Percentiles rank a stretch among this genome's conserved stretches.
Conservation (phyloP, 2,888 invertebrate genomes). For the Dryadula phaetusa region DNA sequence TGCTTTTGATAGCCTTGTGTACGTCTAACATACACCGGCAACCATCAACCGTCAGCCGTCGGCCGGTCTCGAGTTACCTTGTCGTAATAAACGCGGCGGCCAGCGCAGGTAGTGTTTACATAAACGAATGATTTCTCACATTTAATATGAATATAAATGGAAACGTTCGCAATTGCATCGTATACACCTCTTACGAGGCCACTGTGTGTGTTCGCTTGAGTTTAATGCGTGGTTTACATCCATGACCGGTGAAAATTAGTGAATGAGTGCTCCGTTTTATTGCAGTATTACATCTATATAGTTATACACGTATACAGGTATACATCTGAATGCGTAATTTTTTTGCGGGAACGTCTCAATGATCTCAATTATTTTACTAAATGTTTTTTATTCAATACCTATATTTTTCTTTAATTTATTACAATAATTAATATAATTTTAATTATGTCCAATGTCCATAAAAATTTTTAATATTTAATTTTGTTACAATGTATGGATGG, state of each 20-base stretch:
- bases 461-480: too few relatives aligned
- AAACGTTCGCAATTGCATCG: too few relatives aligned
- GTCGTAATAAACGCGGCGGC: background rate
- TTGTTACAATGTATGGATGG: too few relatives aligned
- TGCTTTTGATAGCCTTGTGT: conserved; percentile 7
- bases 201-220: background rate
- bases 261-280: conserved; percentile 6
- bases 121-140: background rate
- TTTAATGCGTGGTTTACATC: conserved; percentile 1
- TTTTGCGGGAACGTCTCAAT: background rate
- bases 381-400: too few relatives aligned
- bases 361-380: too few relatives aligned
- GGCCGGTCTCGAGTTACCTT: background rate
- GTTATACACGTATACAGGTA: background rate
- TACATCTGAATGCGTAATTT: background rate
- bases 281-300: conserved; percentile 14
- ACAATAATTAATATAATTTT: too few relatives aligned
- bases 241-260: conserved; percentile 9
- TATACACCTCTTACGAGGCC: background rate
- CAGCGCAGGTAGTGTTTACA: background rate
- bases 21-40: too few relatives aligned
- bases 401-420: too few relatives aligned
- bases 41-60: too few relatives aligned
- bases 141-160: background rate
- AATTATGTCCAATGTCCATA: too few relatives aligned